phyloP scores from a whole-genome alignment of 1,140 invertebrate genomes.

The Bemisia tabaci region DNA sequence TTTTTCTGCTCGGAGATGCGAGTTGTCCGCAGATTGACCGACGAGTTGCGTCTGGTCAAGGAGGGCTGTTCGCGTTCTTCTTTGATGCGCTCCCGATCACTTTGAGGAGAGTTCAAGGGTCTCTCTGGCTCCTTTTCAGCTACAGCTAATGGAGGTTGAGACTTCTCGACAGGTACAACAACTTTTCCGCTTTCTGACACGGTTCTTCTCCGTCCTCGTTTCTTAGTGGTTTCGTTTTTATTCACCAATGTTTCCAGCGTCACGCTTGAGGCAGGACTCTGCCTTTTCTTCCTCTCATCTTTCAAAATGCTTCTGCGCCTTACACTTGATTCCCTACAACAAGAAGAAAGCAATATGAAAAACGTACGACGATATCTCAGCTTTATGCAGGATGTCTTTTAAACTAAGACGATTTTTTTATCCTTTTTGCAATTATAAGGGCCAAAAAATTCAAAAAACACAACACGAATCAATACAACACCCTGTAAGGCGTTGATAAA shows the following conservation, averaged over 20 bases:
- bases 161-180: background rate
- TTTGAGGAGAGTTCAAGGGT: background rate
- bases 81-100: background rate
- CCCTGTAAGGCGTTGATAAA: too few relatives aligned
- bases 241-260: background rate
- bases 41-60: background rate
- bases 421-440: too few relatives aligned
- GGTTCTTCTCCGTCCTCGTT: slow-evolving; percentile 22
- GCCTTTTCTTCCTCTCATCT: background rate
- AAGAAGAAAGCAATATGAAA: background rate
- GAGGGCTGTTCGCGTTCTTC: background rate
- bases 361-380: too few relatives aligned
- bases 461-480: too few relatives aligned
- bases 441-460: too few relatives aligned
- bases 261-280: background rate
- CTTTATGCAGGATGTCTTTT: too few relatives aligned
- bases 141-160: background rate
- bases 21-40: background rate
- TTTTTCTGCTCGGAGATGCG: background rate
- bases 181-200: slow-evolving; percentile 16
- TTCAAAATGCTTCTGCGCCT: background rate
- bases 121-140: background rate
- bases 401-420: too few relatives aligned
- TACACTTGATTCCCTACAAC: background rate
- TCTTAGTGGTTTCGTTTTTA: slow-evolving; percentile 12